Base-by-base conservation (phyloP, 2,888 invertebrate genomes). In the Machimus rusticus region DNA sequence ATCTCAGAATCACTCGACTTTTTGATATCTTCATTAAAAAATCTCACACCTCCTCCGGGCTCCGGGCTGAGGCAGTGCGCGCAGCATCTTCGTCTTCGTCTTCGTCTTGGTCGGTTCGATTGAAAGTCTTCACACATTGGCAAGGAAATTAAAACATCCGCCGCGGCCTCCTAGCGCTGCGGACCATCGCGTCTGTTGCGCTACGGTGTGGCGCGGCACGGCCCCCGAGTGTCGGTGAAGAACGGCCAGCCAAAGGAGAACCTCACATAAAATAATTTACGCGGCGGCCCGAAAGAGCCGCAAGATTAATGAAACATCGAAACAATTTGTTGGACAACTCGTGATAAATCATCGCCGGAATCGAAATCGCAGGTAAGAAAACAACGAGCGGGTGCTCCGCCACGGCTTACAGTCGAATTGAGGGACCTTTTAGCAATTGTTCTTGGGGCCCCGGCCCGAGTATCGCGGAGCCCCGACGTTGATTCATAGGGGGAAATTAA, bases 281-380 rank as follows among this genome's bases (percentile, higher is more conserved):
- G 34, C 39, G 55, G 31, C 34, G 57, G 78, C 23, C 86, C 78
- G 78, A 87, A 87, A 79, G 86, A 87, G 74, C 66, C 57, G 66
- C 31, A 87, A 87, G 86, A 87, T 87, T 87, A 87, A 89, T 89
- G 89, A 88, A 89, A 89, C 89, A 89, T 89, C 89, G 89, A 90
- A 90, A 89, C 90, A 90, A 90, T 90, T 90, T 90, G 88, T 88
- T 88, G 86, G 88, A 87, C 87, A 89, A 89, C 88, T 87, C 88
- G 89, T 88, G 89, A 89, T 90, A 90, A 90, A 89, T 90, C 90
- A 89, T 89, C 84, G 12, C 86, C 66, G 88, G 89, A 90, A 88
- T 89, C 89, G 89, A 89, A 88, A 89, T 37, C 43, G 12, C 57
- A 66, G 89, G 89, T 88, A 87, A 87, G 88, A 28, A 34, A 51